Conservation (phyloP, 2,888 invertebrate genomes). For the Lochmaea crataegi region DNA sequence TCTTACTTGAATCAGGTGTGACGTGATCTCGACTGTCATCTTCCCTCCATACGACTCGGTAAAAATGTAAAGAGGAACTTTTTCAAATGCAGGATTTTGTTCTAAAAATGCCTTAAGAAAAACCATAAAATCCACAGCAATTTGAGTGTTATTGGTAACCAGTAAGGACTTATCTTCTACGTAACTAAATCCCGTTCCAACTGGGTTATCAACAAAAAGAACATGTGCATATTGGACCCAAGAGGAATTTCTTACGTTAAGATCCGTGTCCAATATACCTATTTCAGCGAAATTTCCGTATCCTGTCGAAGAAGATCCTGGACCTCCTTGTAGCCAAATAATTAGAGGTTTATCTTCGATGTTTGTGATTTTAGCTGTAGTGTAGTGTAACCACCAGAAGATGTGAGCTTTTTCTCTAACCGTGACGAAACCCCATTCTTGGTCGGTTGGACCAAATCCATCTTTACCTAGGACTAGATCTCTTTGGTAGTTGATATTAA, state of each 20-base stretch:
- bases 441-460: slow-evolving; percentile 72
- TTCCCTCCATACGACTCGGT: slow-evolving; percentile 94
- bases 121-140: slow-evolving; percentile 81
- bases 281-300: slow-evolving; percentile 79
- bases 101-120: slow-evolving; percentile 78
- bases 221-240: slow-evolving; percentile 75
- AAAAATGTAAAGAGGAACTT: slow-evolving; percentile 83
- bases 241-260: slow-evolving; percentile 66
- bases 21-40: slow-evolving; percentile 88
- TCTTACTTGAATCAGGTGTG: slow-evolving; percentile 62
- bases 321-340: slow-evolving; percentile 84
- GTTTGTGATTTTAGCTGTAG: slow-evolving; percentile 69
- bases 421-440: slow-evolving; percentile 80
- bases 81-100: slow-evolving; percentile 75
- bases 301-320: slow-evolving; percentile 39
- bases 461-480: slow-evolving; percentile 50
- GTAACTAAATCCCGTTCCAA: slow-evolving; percentile 89
- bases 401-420: slow-evolving; percentile 81
- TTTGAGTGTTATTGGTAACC: slow-evolving; percentile 72
- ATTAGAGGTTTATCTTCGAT: slow-evolving; percentile 76
- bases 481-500: neutral
- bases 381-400: slow-evolving; percentile 87
- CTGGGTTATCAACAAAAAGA: slow-evolving; percentile 90
- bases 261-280: slow-evolving; percentile 50
- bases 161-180: slow-evolving; percentile 67